A percentile compares a stretch with the other conserved stretches of the same genome.
Evolutionary conservation across 2,113 vertebrate species (phyloP).

Genomic region (Stictonetta naevosa): DNA sequence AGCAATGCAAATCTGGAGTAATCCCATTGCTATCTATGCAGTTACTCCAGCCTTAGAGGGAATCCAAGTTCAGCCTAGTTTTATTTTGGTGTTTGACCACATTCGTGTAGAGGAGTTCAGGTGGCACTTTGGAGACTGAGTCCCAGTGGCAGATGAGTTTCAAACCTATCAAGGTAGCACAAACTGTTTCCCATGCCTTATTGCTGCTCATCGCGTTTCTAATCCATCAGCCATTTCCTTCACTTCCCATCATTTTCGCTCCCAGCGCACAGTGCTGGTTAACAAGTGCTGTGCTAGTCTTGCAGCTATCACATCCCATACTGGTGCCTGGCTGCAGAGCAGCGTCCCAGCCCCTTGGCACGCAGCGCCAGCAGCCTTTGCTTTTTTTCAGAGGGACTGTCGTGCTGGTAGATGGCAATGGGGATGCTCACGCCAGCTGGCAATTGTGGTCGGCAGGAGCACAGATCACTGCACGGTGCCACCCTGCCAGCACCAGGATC

Average conservation of each 20-base stretch:
- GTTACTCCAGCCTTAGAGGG: not conserved
- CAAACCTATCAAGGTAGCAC: not conserved
- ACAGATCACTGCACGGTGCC: not conserved
- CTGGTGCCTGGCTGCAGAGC: not conserved
- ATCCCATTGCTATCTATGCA: not conserved
- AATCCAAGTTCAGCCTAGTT: not conserved
- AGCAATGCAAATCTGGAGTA: not conserved
- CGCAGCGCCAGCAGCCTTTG: not conserved
- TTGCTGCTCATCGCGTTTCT: not conserved
- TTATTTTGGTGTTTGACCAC: not conserved
- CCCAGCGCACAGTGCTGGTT: not conserved
- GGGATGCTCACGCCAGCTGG: not conserved
- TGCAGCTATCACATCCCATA: not conserved
- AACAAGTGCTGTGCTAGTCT: not conserved
- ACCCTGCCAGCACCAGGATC: not conserved
- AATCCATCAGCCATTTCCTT: not conserved
- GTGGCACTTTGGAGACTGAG: not conserved
- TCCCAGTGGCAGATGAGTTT: not conserved
- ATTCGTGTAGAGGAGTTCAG: not conserved
- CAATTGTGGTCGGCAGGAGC: not conserved
- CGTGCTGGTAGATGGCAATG: not conserved
- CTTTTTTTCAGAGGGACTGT: not conserved
- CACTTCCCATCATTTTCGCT: not conserved
- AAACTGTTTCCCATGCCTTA: accelerated
- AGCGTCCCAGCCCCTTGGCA: not conserved